Evolutionary conservation across 2,797 vertebrate genomes (phyloP).

Genomic region (Karalla daura): DNA sequence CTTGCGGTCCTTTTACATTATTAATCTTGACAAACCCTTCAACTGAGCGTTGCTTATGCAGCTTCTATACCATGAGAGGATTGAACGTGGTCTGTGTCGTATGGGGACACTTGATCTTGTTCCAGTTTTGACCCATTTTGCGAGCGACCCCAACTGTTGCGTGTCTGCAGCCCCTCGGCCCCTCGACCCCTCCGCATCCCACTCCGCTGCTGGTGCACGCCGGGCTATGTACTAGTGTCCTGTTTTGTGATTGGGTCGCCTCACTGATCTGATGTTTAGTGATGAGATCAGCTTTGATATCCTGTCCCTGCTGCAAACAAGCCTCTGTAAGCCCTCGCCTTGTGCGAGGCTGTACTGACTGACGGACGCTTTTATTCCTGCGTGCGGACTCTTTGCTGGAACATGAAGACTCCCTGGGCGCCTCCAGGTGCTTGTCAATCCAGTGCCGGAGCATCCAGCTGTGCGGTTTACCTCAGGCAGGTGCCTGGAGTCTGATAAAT

Average conservation of each 20-base stretch:
- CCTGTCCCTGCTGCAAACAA: constrained; percentile 39
- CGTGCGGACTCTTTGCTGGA: constrained; percentile 9
- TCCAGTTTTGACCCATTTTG: constrained; percentile 66
- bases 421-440: constrained; percentile 12
- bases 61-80: neutral
- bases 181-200: constrained; percentile 31
- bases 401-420: constrained; percentile 3
- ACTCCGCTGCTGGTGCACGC: constrained; percentile 35
- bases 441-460: neutral
- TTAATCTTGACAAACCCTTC: neutral
- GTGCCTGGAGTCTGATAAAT: neutral
- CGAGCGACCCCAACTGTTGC: constrained; percentile 37
- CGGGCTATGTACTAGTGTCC: constrained; percentile 62
- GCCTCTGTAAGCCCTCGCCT: constrained; percentile 52
- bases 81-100: constrained; percentile 12
- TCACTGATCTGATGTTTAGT: constrained; percentile 62
- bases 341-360: constrained; percentile 33
- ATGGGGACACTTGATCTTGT: constrained; percentile 28
- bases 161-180: constrained; percentile 47
- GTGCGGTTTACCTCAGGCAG: neutral
- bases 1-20: neutral
- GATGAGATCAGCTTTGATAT: constrained; percentile 64
- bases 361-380: neutral
- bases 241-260: constrained; percentile 69
- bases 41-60: neutral